phyloP scores from a whole-genome alignment of 2,797 vertebrate species.

The Poecilia wingei region DNA sequence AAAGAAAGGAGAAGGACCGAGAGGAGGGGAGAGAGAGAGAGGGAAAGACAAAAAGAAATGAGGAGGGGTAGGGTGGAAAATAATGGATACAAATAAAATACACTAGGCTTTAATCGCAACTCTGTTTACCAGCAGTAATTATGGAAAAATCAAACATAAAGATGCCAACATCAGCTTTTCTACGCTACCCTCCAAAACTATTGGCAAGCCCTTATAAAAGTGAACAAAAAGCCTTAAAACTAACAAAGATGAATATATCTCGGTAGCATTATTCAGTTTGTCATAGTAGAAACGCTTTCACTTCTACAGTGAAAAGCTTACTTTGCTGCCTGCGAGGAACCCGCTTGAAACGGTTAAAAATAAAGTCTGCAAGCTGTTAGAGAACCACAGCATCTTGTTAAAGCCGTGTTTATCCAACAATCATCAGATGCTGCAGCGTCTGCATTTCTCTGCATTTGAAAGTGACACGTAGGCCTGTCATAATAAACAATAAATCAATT shows the following conservation, averaged over 20 bases:
- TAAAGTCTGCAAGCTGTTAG: too few relatives aligned
- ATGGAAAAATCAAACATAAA: slow-evolving; percentile 31
- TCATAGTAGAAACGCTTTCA: too few relatives aligned
- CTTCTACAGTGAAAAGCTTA: too few relatives aligned
- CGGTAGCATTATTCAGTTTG: not conserved
- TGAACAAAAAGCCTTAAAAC: not conserved
- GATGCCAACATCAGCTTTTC: not conserved
- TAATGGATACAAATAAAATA: slow-evolving; percentile 28
- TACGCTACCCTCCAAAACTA: not conserved
- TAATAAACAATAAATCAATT: too few relatives aligned
- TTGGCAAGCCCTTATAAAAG: not conserved
- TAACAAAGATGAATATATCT: not conserved
- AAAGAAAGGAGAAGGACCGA: slow-evolving; percentile 35
- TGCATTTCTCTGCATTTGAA: too few relatives aligned
- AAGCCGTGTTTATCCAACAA: too few relatives aligned
- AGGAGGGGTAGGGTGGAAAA: slow-evolving; percentile 8
- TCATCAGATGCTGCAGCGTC: too few relatives aligned
- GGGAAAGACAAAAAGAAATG: slow-evolving; percentile 39
- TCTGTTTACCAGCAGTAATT: slow-evolving; percentile 36
- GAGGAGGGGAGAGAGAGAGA: slow-evolving; percentile 26
- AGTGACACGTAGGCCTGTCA: too few relatives aligned
- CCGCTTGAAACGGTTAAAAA: too few relatives aligned
- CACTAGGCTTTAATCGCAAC: slow-evolving; percentile 38
- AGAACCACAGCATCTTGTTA: too few relatives aligned
- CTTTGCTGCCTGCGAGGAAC: too few relatives aligned